phyloP scores from a whole-genome alignment of 1,140 invertebrate species.

The Neelides sp. region DNA sequence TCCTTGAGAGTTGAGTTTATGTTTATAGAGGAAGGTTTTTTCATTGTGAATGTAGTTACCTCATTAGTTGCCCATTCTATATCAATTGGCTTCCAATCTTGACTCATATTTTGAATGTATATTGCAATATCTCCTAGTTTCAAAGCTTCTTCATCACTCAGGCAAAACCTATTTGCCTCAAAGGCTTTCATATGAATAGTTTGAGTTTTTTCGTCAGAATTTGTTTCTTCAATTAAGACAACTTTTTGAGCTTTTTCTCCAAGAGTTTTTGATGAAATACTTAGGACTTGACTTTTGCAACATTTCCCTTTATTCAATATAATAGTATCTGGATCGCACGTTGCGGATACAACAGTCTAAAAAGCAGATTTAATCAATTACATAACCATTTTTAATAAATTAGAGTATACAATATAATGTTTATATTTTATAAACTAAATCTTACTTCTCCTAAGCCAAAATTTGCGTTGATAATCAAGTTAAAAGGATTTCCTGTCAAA shows the following conservation, averaged over 20 bases:
- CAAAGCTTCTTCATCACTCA: conserved; percentile 41
- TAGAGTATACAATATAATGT: too few relatives aligned
- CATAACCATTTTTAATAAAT: neutral
- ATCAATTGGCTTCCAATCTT: conserved; percentile 43
- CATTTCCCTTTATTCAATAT: conserved; percentile 35
- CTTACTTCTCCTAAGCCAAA: conserved; percentile 65
- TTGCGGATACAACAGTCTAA: conserved; percentile 63
- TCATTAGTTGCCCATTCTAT: conserved; percentile 57
- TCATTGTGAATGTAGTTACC: conserved; percentile 33
- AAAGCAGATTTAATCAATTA: conserved; percentile 17
- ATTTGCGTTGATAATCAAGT: conserved; percentile 60
- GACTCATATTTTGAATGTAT: conserved; percentile 21
- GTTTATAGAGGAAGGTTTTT: neutral
- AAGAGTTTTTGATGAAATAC: conserved; percentile 38
- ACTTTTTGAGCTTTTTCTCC: conserved; percentile 48
- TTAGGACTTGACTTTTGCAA: conserved; percentile 36
- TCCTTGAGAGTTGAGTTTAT: neutral
- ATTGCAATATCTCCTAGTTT: conserved; percentile 37
- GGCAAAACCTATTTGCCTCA: conserved; percentile 39
- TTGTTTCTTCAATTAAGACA: conserved; percentile 35
- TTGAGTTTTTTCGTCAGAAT: conserved; percentile 33
- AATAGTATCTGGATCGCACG: conserved; percentile 59
- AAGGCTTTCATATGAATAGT: conserved; percentile 35
- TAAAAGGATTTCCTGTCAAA: conserved; percentile 48
- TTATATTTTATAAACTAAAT: too few relatives aligned